Percentiles rank a stretch among this genome's conserved stretches.
phyloP scores from a whole-genome alignment of 2,113 vertebrate species.

The Microtus oregoni region DNA sequence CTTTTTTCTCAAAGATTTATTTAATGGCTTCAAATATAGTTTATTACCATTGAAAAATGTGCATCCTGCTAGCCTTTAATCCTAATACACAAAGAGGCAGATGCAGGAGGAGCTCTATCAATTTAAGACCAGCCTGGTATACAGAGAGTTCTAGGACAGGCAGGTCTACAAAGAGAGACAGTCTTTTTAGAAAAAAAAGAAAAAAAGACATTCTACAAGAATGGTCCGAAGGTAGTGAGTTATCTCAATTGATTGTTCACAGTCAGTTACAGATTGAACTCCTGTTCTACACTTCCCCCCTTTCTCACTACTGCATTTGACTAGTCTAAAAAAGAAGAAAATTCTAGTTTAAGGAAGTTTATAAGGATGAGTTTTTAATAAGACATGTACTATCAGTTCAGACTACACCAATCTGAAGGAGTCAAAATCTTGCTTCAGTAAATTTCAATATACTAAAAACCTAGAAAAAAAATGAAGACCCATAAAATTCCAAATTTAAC shows the following conservation, averaged over 20 bases:
- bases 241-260: too few relatives aligned
- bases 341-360: too few relatives aligned
- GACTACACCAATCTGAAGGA: slow-evolving; percentile 11
- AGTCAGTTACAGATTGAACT: too few relatives aligned
- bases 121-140: neutral
- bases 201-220: neutral
- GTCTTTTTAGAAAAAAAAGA: neutral
- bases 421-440: slow-evolving; percentile 35
- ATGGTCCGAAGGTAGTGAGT: too few relatives aligned
- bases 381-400: neutral
- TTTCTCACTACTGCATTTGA: too few relatives aligned
- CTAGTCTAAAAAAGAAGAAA: too few relatives aligned
- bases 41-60: slow-evolving; percentile 41
- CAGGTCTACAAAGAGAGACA: neutral
- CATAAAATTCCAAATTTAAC: slow-evolving; percentile 40
- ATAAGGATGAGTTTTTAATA: too few relatives aligned
- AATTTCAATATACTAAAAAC: slow-evolving; percentile 51
- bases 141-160: neutral
- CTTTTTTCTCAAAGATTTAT: slow-evolving; percentile 5
- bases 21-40: slow-evolving; percentile 22
- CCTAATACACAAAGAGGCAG: neutral
- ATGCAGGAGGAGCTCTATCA: neutral
- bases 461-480: neutral
- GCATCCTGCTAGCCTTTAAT: neutral
- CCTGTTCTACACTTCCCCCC: too few relatives aligned